phyloP scores from a whole-genome alignment of 2,113 vertebrate genomes.

The Ranitomeya variabilis region DNA sequence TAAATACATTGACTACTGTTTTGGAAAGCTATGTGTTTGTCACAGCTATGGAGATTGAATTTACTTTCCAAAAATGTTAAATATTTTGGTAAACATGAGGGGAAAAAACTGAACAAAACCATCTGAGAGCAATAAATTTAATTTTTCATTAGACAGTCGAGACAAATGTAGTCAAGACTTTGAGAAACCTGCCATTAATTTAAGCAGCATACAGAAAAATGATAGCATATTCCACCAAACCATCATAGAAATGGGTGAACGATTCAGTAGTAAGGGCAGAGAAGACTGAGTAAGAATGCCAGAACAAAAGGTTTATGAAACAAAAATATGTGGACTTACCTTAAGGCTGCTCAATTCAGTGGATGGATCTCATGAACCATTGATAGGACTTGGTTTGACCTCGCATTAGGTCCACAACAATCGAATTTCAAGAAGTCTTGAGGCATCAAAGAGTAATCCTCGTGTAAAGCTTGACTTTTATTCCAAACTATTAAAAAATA shows the following conservation, averaged over 20 bases:
- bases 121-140: neutral
- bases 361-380: too few species aligned
- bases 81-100: neutral
- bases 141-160: neutral
- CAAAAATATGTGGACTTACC: too few species aligned
- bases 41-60: neutral
- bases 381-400: too few species aligned
- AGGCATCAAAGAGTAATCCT: too few species aligned
- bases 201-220: neutral
- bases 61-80: neutral
- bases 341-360: too few species aligned
- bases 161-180: neutral
- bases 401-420: too few species aligned
- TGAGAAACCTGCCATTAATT: neutral
- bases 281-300: too few species aligned
- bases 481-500: too few species aligned
- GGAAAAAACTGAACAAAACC: neutral
- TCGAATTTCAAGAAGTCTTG: too few species aligned
- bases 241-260: neutral
- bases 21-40: conserved; percentile 11
- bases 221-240: neutral
- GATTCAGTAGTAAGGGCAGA: neutral
- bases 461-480: too few species aligned
- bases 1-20: conserved; percentile 38
- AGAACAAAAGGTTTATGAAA: too few species aligned